A percentile compares a stretch with the other conserved stretches of the same genome.
Evolutionary conservation across 64 coral and sea anemone species (phyloP).

Genomic region (Pocillopora verrucosa): DNA sequence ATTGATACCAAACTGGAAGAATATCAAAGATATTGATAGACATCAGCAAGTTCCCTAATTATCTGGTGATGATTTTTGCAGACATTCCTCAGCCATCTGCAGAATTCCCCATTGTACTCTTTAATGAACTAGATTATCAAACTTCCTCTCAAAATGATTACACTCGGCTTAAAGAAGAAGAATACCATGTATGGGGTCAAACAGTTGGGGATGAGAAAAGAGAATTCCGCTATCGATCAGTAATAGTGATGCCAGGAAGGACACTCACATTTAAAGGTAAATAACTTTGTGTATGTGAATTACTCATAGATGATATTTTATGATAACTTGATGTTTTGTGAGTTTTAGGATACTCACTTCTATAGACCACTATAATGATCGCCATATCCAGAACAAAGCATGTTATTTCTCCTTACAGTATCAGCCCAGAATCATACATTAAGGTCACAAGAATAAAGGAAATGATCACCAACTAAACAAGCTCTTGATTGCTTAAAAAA

Average conservation of each 20-base stretch:
- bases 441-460: no score
- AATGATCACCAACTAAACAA: no score
- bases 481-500: no score
- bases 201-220: conserved; percentile 59
- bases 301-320: background rate
- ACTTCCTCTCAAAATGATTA: conserved; percentile 64
- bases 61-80: conserved; percentile 14
- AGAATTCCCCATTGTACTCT: conserved; percentile 87
- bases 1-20: no score
- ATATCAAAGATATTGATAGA: no score
- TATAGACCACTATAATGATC: no score
- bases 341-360: no score
- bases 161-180: conserved; percentile 56
- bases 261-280: conserved; percentile 86
- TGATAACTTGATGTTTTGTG: no score
- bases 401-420: no score
- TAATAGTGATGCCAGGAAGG: conserved; percentile 71
- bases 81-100: conserved; percentile 74
- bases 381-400: no score
- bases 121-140: conserved; percentile 73
- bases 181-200: conserved; percentile 87
- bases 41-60: background rate
- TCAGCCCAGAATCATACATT: no score
- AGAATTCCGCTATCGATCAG: conserved; percentile 83
- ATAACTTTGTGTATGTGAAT: background rate